Base-by-base conservation (phyloP, 2,888 invertebrate genomes). In the Mythimna vitellina region DNA sequence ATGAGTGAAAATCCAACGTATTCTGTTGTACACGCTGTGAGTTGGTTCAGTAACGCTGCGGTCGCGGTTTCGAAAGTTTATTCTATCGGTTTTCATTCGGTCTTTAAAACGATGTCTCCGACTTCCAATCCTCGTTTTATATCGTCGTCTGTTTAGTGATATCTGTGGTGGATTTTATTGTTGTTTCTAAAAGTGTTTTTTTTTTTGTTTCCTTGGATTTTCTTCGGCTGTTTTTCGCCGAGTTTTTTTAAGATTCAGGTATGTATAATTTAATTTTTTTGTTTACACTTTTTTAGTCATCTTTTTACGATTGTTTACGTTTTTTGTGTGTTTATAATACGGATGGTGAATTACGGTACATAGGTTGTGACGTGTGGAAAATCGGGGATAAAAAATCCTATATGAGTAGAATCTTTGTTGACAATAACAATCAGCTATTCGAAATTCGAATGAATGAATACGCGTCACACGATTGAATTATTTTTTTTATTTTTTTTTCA, bases 1-100 rank as follows among this genome's bases (percentile, higher is more conserved):
- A 92, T 92, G 89, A 91, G 89, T 89, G 90, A 90, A 92, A 92
- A 90, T 86, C 89, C 82, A 84, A 86, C 88, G 89, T 87, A 85
- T 88, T 87, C 84, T 73, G 81, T 81, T 76, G 60, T 82, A 70
- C 73, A 82, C 73, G 80, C 67, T 77, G 68, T 57, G 81, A 73
- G 79, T 75, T 78, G 67, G 84, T 82, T 86, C 86, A 86, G 86
- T 86, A 73, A 72, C 70, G 71, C 65, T 81, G 86, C 73, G 83
- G 80, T 86, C 81, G 81, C 66, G 87, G 86, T 86, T 86, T 86
- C 80, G 85, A 86, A 83, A 86, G 86, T 86, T 81, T 75, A 82
- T 80, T 66, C 60, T 46, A 74, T 83, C 73, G 67, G 80, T 83
- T 82, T 75, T 68, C 53, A 73, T 78, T 81, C 69, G 67, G 76